Base-by-base conservation (phyloP, 64 coral and sea anemone genomes). In the Orbicella faveolata region DNA sequence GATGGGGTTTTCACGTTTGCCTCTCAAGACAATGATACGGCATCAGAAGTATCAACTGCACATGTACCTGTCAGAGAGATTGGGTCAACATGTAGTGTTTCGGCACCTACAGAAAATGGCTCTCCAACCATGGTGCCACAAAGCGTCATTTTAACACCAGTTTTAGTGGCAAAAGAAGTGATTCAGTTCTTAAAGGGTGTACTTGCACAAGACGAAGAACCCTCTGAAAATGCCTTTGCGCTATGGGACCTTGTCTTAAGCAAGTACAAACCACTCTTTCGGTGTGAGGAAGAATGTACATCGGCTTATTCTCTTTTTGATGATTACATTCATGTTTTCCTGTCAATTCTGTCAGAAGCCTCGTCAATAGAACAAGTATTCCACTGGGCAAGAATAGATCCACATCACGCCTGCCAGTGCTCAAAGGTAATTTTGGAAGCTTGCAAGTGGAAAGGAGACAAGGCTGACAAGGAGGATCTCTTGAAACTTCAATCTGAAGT, bases 401-500 rank as follows among this genome's bases (percentile, higher is more conserved):
- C 36, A 9, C 39, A 70, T 17, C 65, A 53, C 64, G 0, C 26
- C 37, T 51, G 4, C 6, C 82, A 85, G n/a, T 85, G 64, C 13
- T 85, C 82, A 23, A 36, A 85, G 21, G 61, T 85, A 52, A 72
- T 85, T 85, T 39, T 85, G 20, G 48, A 52, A 9, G 36, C 82
- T 21, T 72, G 63, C 12, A 70, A 30, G 36, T 15, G 13, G 37
- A 69, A 65, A 25, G 36, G 6, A 15, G 14, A 72, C 21, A 21
- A n/a, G 6, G 0, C 53, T n/a, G 65, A 48, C 21, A 44, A 73
- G 0, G 39, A 72, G 1, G 63, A 36, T 52, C 21, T 21, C 2
- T 52, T 85, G 7, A 34, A 85, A 23, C 39, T 85, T 73, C 82
- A 85, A 9, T 36, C 39, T n/a, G 39, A 14, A 1, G 2, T 85